phyloP scores from a whole-genome alignment of 2,797 vertebrate species.

The Philypnodon macrostomus region DNA sequence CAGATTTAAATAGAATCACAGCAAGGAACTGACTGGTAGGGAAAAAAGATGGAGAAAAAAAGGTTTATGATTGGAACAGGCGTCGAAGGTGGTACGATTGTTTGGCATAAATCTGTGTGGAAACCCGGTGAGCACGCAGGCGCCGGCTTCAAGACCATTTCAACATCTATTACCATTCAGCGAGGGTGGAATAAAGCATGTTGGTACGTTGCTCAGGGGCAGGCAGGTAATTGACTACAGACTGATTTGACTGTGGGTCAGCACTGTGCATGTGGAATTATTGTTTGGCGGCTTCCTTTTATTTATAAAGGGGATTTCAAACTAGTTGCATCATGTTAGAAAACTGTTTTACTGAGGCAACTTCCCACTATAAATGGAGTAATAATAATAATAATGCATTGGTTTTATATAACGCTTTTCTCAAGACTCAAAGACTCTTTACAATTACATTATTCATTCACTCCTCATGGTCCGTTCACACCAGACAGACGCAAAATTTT shows the following conservation, averaged over 20 bases:
- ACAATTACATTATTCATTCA: no score
- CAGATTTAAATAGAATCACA: conserved; percentile 41
- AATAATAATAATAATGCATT: background rate
- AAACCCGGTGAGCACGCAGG: conserved; percentile 15
- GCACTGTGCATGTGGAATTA: conserved; percentile 6
- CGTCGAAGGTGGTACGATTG: conserved; percentile 25
- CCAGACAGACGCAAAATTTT: no score
- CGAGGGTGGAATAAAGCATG: conserved; percentile 18
- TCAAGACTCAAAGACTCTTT: no score
- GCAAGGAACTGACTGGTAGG: conserved; percentile 14
- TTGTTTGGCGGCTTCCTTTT: background rate
- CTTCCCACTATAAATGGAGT: background rate
- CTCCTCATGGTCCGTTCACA: no score
- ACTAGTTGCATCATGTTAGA: conserved; percentile 11
- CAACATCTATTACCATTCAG: conserved; percentile 22
- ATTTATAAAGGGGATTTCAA: conserved; percentile 1
- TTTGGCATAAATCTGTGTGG: conserved; percentile 39
- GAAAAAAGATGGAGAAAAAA: conserved; percentile 19
- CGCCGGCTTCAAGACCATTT: conserved; percentile 12
- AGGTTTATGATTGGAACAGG: conserved; percentile 32
- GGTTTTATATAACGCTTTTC: no score
- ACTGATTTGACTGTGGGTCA: conserved; percentile 9
- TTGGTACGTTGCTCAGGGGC: conserved; percentile 9
- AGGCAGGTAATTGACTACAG: conserved; percentile 2
- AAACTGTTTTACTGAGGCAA: background rate